Conservation (phyloP, 2,888 invertebrate genomes). For the Aquatica leii region DNA sequence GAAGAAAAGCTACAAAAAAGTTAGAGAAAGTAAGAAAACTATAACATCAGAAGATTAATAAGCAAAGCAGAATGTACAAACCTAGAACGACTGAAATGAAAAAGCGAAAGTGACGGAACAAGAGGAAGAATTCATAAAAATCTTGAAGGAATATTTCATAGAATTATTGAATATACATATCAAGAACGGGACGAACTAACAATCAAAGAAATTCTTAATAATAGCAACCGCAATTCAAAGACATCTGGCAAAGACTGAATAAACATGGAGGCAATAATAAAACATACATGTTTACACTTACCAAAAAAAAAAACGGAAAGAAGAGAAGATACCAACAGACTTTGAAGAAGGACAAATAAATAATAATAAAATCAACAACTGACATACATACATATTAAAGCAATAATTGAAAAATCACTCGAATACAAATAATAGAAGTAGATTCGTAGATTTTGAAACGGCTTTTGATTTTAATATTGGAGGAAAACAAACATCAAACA, state of each 20-base stretch:
- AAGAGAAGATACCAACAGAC: background rate
- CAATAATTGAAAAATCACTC: background rate
- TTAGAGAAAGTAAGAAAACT: background rate
- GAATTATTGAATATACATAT: background rate
- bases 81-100: background rate
- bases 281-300: background rate
- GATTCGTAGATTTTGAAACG: background rate
- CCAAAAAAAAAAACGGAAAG: background rate
- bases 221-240: background rate
- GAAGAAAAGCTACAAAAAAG: background rate
- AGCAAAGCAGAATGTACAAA: no score
- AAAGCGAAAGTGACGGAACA: background rate
- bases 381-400: background rate
- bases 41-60: background rate
- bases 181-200: background rate
- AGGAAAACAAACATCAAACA: no score
- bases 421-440: background rate
- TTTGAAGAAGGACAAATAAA: background rate
- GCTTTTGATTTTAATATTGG: no score
- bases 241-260: background rate
- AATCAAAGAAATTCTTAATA: background rate
- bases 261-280: background rate
- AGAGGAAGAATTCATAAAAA: background rate
- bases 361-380: background rate
- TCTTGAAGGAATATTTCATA: background rate